phyloP scores from a whole-genome alignment of 2,888 invertebrate genomes.

The Morpho deidamia region DNA sequence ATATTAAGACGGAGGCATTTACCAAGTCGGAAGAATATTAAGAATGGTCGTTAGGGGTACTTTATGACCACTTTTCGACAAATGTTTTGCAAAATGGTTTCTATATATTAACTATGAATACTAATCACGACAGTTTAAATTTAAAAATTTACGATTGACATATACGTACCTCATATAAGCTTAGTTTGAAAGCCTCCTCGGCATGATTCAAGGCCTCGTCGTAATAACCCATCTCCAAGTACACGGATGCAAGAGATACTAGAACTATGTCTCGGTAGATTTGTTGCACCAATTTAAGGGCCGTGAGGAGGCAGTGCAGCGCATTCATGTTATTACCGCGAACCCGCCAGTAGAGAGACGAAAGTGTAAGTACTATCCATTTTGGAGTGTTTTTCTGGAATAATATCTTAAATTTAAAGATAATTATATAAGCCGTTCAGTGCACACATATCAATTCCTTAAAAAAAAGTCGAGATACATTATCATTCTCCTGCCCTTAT shows the following conservation, averaged over 20 bases:
- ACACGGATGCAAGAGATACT: slow-evolving; percentile 83
- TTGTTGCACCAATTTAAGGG: slow-evolving; percentile 76
- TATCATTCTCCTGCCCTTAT: too few species aligned
- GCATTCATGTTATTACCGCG: slow-evolving; percentile 83
- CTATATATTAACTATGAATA: too few species aligned
- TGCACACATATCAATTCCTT: too few species aligned
- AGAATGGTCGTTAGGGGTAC: too few species aligned
- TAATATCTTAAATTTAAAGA: neutral
- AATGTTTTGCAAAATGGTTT: too few species aligned
- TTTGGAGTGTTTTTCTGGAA: slow-evolving; percentile 83
- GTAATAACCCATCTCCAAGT: slow-evolving; percentile 80
- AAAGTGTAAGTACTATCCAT: slow-evolving; percentile 85
- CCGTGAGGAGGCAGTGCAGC: slow-evolving; percentile 82
- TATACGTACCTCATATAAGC: slow-evolving; percentile 78
- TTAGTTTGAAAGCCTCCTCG: slow-evolving; percentile 79
- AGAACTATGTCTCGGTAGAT: slow-evolving; percentile 82
- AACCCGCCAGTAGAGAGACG: slow-evolving; percentile 88
- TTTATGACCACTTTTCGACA: too few species aligned
- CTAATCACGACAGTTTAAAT: too few species aligned
- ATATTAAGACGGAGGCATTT: too few species aligned
- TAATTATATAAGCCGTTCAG: too few species aligned
- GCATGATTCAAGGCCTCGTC: slow-evolving; percentile 81
- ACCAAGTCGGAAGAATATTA: too few species aligned
- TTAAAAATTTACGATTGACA: neutral
- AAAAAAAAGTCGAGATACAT: too few species aligned